Percentiles rank a stretch among this genome's conserved stretches.
phyloP scores from a whole-genome alignment of 2,797 vertebrate species.

The Thripadectes ignobilis region DNA sequence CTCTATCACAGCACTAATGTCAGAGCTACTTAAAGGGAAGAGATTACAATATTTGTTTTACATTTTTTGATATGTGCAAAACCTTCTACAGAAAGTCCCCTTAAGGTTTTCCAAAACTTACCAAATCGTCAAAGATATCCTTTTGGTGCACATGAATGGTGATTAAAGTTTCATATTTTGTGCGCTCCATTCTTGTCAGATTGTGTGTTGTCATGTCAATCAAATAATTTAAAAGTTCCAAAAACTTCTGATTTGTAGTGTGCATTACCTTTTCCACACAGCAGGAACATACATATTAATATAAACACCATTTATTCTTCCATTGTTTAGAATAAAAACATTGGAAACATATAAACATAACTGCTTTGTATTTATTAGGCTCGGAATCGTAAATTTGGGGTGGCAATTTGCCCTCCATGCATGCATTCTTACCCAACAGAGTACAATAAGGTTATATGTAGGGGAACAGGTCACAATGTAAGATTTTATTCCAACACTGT shows the following conservation, averaged over 20 bases:
- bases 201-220: slow-evolving; percentile 86
- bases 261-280: slow-evolving; percentile 80
- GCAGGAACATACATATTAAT: neutral
- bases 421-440: neutral
- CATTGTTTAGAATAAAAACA: neutral
- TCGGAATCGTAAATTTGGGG: neutral
- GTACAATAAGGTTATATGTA: neutral
- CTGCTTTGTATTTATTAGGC: neutral
- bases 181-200: slow-evolving; percentile 84
- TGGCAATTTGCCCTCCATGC: neutral
- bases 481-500: neutral
- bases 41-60: neutral
- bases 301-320: neutral
- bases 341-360: neutral
- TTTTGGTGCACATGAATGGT: slow-evolving; percentile 90
- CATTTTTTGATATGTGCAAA: neutral
- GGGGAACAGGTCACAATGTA: neutral
- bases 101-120: slow-evolving; percentile 53
- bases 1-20: neutral
- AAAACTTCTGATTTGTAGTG: slow-evolving; percentile 83
- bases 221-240: slow-evolving; percentile 84
- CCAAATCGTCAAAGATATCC: slow-evolving; percentile 88
- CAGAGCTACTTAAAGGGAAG: neutral
- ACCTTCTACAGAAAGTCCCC: neutral
- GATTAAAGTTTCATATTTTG: slow-evolving; percentile 87